phyloP scores from a whole-genome alignment of 2,113 vertebrate genomes.

The Apteryx owenii region DNA sequence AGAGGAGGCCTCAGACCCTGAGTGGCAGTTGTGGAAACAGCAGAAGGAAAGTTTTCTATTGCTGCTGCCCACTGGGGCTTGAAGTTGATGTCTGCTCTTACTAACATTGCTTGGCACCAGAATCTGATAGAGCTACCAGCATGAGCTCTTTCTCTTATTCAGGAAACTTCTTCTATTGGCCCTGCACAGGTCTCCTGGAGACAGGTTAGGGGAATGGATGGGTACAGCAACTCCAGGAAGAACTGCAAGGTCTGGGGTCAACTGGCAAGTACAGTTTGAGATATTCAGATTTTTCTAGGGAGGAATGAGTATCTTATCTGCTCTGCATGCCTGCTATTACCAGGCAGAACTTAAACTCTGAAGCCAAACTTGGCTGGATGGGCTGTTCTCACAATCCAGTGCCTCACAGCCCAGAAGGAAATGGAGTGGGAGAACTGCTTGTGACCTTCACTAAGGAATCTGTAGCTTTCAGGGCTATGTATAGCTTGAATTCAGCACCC shows the following conservation, averaged over 20 bases:
- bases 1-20: neutral
- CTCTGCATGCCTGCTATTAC: neutral
- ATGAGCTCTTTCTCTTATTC: neutral
- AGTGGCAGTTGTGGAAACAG: neutral
- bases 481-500: neutral
- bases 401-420: neutral
- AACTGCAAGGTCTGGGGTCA: neutral
- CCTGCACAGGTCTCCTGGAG: neutral
- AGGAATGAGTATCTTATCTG: neutral
- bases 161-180: neutral
- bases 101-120: neutral
- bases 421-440: neutral
- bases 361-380: neutral
- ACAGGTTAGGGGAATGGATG: neutral
- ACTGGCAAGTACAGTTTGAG: neutral
- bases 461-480: neutral
- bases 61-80: neutral
- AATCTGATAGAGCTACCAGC: neutral
- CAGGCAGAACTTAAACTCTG: neutral
- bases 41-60: neutral
- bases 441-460: neutral
- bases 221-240: neutral
- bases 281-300: neutral
- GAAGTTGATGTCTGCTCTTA: neutral
- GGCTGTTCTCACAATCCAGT: neutral